Evolutionary conservation across 2,797 vertebrate species (phyloP), one percentile per base, ranked within the genome.

Genomic region (Poliocrania exsul): DNA sequence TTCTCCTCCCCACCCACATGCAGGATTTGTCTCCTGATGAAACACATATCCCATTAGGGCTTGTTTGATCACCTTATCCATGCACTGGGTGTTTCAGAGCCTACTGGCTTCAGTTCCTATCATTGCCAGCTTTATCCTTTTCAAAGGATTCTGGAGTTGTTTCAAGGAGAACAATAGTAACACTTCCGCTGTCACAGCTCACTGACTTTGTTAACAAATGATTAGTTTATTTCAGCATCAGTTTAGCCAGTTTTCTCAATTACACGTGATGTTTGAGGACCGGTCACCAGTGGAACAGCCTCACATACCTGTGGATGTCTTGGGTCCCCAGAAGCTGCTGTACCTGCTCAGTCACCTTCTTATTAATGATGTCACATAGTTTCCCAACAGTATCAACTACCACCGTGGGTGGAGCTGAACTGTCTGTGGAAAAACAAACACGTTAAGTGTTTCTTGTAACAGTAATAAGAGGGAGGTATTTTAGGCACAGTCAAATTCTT

Each of bases 251-350:
- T 58, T 92, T 42, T 74, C 31, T 74, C 38, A 49, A 20, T 56
- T 49, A 53, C 21, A 57, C 24, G 4, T 29, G 31, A 33, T 13
- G 13, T 64, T 26, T 86, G 58, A 35, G 42, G 62, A 72, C 35
- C 5, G 49, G 77, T 53, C 18, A 13, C 11, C 40, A 29, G 0
- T 17, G n/a, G 54, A 71, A 77, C 57, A 93, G 80, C 26, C 42
- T 20, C 60, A 86, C 75, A 57, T 97, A 99, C 99, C 98, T 99
- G 95, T 98, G 97, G 23, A 99, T 97, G 86, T 99, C 98, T 16
- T 97, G 95, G 4, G 98, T 98, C 90, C 98, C 98, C 88, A 99
- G 97, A 51, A 99, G 94, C 71, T 97, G 97, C 79, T 96, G 95
- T 69, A 98, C 95, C 83, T 97, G 97, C 81, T 97, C 42, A 21